A percentile compares a stretch with the other conserved stretches of the same genome.
These are phyloP conservation scores for Ophion obscuratus DNA, from an alignment of 2,888 invertebrate species.

Conservation along the genomic window DNA sequence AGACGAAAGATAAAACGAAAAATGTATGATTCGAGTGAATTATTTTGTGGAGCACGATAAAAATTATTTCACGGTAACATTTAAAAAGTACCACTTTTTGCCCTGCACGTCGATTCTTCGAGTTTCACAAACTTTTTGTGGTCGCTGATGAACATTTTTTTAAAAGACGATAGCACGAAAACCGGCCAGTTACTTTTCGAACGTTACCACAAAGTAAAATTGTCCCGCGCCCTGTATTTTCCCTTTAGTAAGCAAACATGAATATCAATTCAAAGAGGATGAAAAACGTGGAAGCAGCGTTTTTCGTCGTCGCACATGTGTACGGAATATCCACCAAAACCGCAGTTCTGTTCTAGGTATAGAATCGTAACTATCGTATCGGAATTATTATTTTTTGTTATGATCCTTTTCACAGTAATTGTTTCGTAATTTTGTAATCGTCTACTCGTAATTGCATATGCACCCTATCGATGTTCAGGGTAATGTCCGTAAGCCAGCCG, in stretches of 20 bases:
- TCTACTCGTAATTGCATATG: slow-evolving; percentile 59
- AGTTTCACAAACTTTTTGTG: background rate
- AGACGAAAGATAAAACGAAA: background rate
- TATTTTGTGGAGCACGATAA: background rate
- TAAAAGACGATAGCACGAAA: background rate
- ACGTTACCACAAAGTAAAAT: background rate
- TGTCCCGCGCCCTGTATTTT: background rate
- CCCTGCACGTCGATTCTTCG: background rate
- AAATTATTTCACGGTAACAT: background rate
- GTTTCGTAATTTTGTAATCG: slow-evolving; percentile 49
- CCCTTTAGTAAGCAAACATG: background rate
- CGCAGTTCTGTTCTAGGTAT: slow-evolving; percentile 32
- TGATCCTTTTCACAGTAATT: slow-evolving; percentile 43
- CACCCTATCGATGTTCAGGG: slow-evolving; percentile 42
- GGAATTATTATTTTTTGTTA: slow-evolving; percentile 38
- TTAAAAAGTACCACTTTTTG: background rate
- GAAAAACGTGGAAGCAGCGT: background rate
- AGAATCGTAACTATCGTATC: slow-evolving; percentile 51
- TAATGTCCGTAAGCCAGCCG: slow-evolving; percentile 5
- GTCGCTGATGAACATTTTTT: background rate
- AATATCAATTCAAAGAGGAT: background rate
- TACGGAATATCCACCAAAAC: slow-evolving; percentile 11
- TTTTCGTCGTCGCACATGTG: background rate
- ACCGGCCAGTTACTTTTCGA: background rate
- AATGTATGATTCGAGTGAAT: background rate